phyloP scores from a whole-genome alignment of 2,797 vertebrate genomes.

The Champsocephalus esox region DNA sequence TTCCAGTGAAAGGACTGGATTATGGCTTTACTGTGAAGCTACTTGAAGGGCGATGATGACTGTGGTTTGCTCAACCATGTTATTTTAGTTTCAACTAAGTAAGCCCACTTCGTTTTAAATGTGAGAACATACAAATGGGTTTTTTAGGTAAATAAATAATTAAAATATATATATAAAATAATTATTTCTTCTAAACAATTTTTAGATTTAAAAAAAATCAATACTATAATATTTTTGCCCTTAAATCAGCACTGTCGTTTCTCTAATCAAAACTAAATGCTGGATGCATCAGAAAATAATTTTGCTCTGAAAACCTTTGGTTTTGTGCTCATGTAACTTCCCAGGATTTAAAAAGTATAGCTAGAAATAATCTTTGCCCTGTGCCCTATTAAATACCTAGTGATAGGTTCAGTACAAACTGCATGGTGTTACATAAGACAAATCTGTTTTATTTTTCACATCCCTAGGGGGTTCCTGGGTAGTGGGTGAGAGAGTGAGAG shows the following conservation, averaged over 20 bases:
- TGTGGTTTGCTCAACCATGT: neutral
- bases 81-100: neutral
- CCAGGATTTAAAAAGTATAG: constrained; percentile 28
- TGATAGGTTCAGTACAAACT: constrained; percentile 32
- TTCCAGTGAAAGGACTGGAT: constrained; percentile 7
- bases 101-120: neutral
- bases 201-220: too few relatives aligned
- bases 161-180: too few relatives aligned
- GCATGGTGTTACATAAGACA: constrained; percentile 50
- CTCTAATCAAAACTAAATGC: neutral
- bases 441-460: constrained; percentile 39
- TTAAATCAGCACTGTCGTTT: neutral
- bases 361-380: constrained; percentile 24
- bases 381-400: constrained; percentile 22
- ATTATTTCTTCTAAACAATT: too few relatives aligned
- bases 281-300: neutral
- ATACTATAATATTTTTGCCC: neutral
- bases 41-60: constrained; percentile 4
- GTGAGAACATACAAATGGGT: neutral
- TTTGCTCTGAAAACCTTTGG: constrained; percentile 13
- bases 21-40: constrained; percentile 9
- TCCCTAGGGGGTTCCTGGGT: constrained; percentile 19
- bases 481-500: constrained; percentile 19
- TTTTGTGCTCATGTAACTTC: constrained; percentile 10
- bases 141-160: too few relatives aligned